phyloP scores from a whole-genome alignment of 2,888 invertebrate species.

The Drosophila leonis region DNA sequence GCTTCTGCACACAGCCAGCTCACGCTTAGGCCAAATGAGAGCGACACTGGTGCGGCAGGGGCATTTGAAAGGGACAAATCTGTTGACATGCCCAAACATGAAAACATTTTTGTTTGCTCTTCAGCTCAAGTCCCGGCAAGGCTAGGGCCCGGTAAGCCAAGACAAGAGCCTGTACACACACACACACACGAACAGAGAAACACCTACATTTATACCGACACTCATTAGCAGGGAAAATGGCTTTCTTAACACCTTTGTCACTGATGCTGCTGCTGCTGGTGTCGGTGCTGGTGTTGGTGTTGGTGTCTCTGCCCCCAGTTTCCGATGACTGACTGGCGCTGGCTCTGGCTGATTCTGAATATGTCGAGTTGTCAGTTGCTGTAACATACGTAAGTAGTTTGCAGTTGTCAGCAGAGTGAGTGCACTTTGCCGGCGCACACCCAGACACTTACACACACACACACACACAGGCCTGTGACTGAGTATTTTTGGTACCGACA shows the following conservation, averaged over 20 bases:
- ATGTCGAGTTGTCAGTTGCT: slow-evolving; percentile 71
- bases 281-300: slow-evolving; percentile 14
- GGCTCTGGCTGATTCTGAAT: slow-evolving; percentile 45
- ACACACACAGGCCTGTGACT: not conserved
- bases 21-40: slow-evolving; percentile 16
- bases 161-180: slow-evolving; percentile 64
- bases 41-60: not conserved
- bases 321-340: slow-evolving; percentile 15
- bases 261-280: slow-evolving; percentile 34
- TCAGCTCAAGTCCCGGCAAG: slow-evolving; percentile 69
- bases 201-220: slow-evolving; percentile 57
- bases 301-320: slow-evolving; percentile 15
- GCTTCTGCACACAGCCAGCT: slow-evolving; percentile 65
- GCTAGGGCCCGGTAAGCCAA: slow-evolving; percentile 42
- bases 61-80: slow-evolving; percentile 58
- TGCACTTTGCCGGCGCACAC: slow-evolving; percentile 64
- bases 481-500: slow-evolving; percentile 50
- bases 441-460: slow-evolving; percentile 3
- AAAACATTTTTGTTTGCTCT: slow-evolving; percentile 82
- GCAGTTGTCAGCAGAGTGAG: slow-evolving; percentile 77
- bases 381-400: slow-evolving; percentile 76
- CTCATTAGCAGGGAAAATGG: slow-evolving; percentile 77
- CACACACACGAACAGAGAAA: slow-evolving; percentile 16
- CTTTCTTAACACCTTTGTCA: slow-evolving; percentile 81
- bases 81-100: slow-evolving; percentile 81